Percentiles rank a stretch among this genome's conserved stretches.
Conservation (phyloP, 2,797 vertebrate genomes). For the Schizopygopsis malacanthus region DNA sequence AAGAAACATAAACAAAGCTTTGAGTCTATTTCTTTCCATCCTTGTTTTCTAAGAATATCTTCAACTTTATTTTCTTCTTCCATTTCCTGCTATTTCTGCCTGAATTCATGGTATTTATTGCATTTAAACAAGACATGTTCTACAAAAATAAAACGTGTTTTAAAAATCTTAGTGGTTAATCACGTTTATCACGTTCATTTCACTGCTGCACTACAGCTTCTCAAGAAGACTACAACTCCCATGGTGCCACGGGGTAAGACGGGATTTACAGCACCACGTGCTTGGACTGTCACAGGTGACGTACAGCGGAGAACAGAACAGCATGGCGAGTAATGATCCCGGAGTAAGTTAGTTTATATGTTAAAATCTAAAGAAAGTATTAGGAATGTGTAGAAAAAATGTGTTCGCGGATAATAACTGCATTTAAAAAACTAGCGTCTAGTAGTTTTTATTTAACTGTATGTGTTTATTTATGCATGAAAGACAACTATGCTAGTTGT, state of each 20-base stretch:
- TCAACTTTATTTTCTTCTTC: no score
- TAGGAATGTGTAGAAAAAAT: background rate
- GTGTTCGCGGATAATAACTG: background rate
- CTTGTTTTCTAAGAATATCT: no score
- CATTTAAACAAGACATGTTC: no score
- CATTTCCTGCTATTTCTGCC: no score
- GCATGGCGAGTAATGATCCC: constrained; percentile 76
- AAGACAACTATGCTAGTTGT: constrained; percentile 18
- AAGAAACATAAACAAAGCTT: no score
- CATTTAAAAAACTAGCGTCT: background rate
- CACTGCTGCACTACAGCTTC: background rate
- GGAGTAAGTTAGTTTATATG: constrained; percentile 66
- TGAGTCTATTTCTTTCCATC: no score
- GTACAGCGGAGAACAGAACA: constrained; percentile 17
- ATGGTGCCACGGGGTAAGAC: constrained; percentile 9
- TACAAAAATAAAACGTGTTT: no score
- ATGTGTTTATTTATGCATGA: background rate
- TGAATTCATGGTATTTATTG: no score
- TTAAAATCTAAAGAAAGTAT: background rate
- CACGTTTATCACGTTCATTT: background rate
- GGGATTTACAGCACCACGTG: constrained; percentile 46
- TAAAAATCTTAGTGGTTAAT: no score
- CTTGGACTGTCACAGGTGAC: constrained; percentile 52
- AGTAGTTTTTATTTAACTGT: background rate
- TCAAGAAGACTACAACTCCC: constrained; percentile 58